Conservation (phyloP, 2,888 invertebrate species). For the Dryocosmus kuriphilus region DNA sequence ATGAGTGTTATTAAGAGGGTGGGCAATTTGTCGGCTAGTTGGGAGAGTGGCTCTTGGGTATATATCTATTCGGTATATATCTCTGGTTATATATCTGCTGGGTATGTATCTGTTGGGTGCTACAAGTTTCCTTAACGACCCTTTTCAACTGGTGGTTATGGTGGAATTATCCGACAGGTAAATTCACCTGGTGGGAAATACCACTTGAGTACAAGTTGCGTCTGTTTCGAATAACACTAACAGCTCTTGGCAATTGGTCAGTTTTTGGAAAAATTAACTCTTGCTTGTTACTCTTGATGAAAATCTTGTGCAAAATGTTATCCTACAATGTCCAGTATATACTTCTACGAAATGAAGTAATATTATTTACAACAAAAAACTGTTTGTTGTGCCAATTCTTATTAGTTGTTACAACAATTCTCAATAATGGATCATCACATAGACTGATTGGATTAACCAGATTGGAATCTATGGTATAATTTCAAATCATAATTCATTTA, state of each 20-base stretch:
- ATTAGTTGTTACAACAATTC: too few species aligned
- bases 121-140: not conserved
- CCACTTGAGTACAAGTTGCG: not conserved
- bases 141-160: conserved; percentile 18
- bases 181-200: not conserved
- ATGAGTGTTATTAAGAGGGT: not conserved
- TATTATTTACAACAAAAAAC: too few species aligned
- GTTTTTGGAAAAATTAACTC: not conserved
- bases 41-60: not conserved
- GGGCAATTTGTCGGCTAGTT: not conserved
- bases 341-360: not conserved
- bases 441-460: too few species aligned
- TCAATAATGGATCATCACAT: too few species aligned
- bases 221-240: not conserved
- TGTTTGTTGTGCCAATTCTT: too few species aligned
- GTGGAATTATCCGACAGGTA: not conserved
- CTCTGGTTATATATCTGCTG: not conserved
- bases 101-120: not conserved
- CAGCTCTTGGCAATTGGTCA: not conserved
- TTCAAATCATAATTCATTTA: too few species aligned
- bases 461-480: too few species aligned
- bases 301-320: not conserved
- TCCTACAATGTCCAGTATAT: not conserved
- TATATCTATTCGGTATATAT: not conserved
- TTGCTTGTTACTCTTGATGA: not conserved